phyloP scores from a whole-genome alignment of 2,888 invertebrate genomes.

The Dicycla oo region DNA sequence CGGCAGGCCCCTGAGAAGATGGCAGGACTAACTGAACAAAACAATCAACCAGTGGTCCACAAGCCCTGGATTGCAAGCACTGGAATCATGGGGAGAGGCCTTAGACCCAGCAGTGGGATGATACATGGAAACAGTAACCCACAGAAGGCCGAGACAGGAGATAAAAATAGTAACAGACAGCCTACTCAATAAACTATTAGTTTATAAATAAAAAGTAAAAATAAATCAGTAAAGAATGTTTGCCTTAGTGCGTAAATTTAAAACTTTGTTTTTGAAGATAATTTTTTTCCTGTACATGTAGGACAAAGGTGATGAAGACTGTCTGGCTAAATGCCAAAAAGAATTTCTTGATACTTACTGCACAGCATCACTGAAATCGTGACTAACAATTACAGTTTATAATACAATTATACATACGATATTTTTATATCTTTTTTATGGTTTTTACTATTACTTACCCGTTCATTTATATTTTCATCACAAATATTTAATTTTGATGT shows the following conservation, averaged over 20 bases:
- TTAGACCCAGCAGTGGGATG: not conserved
- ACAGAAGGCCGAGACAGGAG: too few relatives aligned
- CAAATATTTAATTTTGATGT: constrained; percentile 4
- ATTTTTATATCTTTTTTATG: constrained; percentile 51
- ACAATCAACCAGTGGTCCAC: not conserved
- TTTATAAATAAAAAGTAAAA: not conserved
- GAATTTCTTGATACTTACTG: constrained; percentile 40
- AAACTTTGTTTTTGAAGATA: constrained; percentile 1
- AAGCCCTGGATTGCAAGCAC: not conserved
- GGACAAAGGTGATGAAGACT: constrained; percentile 36
- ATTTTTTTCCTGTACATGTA: constrained; percentile 31
- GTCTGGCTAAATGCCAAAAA: constrained; percentile 54
- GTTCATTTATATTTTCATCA: constrained; percentile 45
- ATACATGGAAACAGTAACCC: not conserved
- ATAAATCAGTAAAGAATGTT: constrained; percentile 7
- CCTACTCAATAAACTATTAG: not conserved
- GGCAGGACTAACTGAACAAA: not conserved
- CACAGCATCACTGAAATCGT: constrained; percentile 34
- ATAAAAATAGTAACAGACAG: not conserved
- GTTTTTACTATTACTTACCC: constrained; percentile 46
- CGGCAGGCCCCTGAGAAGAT: not conserved
- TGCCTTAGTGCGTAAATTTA: constrained; percentile 3
- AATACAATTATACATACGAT: constrained; percentile 37
- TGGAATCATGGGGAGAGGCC: not conserved
- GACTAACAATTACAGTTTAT: constrained; percentile 56